These are phyloP conservation scores for Ethmia dodecea DNA, from an alignment of 2,888 invertebrate genomes.

Conservation along the genomic window DNA sequence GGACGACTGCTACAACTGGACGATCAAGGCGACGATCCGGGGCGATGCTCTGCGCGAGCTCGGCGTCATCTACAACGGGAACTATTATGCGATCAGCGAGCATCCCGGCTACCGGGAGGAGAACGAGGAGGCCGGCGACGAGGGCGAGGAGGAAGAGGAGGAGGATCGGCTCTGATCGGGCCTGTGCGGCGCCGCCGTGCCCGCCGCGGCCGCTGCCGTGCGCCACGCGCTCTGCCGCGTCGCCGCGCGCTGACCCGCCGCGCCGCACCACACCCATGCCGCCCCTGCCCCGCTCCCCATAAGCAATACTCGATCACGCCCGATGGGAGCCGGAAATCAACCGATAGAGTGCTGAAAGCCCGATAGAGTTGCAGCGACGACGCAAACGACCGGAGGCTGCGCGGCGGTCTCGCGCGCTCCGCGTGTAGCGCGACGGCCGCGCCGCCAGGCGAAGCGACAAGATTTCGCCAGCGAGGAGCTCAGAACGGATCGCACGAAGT, in stretches of 20 bases:
- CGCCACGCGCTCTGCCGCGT: slow-evolving; percentile 54
- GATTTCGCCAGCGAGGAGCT: slow-evolving; percentile 24
- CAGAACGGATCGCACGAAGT: slow-evolving; percentile 34
- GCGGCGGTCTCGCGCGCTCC: neutral
- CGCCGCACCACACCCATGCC: slow-evolving; percentile 16
- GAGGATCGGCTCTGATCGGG: slow-evolving; percentile 81
- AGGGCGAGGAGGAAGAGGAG: slow-evolving; percentile 90
- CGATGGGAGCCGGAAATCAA: slow-evolving; percentile 4
- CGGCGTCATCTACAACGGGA: slow-evolving; percentile 96
- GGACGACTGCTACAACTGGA: slow-evolving; percentile 97
- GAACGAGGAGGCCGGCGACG: slow-evolving; percentile 90
- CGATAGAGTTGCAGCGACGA: no score
- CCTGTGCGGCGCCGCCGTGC: slow-evolving; percentile 73
- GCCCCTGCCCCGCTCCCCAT: slow-evolving; percentile 18
- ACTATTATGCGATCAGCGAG: slow-evolving; percentile 96
- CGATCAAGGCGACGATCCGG: slow-evolving; percentile 95
- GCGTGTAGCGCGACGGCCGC: slow-evolving; percentile 1
- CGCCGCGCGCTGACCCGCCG: slow-evolving; percentile 51
- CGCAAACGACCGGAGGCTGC: neutral
- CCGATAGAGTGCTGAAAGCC: slow-evolving; percentile 1
- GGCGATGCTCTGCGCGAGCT: slow-evolving; percentile 94
- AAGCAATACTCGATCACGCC: slow-evolving; percentile 8
- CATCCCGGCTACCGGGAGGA: slow-evolving; percentile 96
- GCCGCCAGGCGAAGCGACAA: slow-evolving; percentile 11
- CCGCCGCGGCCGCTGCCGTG: slow-evolving; percentile 62